Conservation (phyloP, 2,113 vertebrate species). For the Microcebus lehilahytsara region DNA sequence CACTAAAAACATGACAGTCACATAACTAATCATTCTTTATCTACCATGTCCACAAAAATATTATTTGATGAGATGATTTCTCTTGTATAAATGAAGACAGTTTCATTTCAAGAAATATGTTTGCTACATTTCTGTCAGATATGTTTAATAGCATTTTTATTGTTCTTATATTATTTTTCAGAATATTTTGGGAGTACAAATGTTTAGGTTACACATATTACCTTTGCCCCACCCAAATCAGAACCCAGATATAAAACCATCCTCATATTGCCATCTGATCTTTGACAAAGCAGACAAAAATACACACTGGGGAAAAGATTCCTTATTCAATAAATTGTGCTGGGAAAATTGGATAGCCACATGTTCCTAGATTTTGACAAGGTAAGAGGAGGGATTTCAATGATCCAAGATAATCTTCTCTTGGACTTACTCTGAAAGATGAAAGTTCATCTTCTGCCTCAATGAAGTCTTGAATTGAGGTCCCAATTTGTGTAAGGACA, state of each 20-base stretch:
- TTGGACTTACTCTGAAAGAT: conserved; percentile 87
- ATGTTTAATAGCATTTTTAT: background rate
- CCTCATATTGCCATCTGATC: too few relatives aligned
- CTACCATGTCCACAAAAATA: background rate
- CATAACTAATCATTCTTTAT: background rate
- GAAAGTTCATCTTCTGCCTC: conserved; percentile 92
- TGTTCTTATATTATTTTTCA: background rate
- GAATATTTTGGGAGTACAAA: too few relatives aligned
- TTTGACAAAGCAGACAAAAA: too few relatives aligned
- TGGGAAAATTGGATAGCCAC: too few relatives aligned
- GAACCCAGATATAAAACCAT: too few relatives aligned
- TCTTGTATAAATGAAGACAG: background rate
- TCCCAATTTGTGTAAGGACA: conserved; percentile 91
- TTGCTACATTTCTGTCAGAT: background rate
- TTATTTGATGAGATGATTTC: background rate
- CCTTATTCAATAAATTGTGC: too few relatives aligned
- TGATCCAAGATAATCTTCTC: background rate
- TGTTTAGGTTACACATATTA: too few relatives aligned
- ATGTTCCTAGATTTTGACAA: background rate
- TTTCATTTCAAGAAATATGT: background rate
- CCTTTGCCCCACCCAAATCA: too few relatives aligned
- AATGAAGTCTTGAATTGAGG: conserved; percentile 90
- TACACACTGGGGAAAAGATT: too few relatives aligned
- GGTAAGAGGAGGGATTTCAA: background rate
- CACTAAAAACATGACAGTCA: background rate